Base-by-base conservation (phyloP, 2,113 vertebrate species). In the Clarias macrocephalus region DNA sequence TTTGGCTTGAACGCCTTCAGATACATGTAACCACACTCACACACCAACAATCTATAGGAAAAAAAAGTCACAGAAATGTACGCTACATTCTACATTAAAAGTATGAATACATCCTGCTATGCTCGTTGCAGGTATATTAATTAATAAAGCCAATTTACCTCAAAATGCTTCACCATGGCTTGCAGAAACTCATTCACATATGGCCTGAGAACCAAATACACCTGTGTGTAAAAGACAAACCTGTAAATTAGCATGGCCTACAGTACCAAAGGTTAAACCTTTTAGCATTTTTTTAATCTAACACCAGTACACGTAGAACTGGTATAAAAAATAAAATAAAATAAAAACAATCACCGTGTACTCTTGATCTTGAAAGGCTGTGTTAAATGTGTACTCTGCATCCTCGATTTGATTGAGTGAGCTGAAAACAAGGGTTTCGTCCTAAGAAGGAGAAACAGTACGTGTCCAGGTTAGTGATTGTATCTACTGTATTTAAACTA, bases 381-480 rank as follows among this genome's bases (percentile, higher is more conserved):
- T 87, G 5, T 90, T 65, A 85, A 96, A 96, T 9, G 95, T 95
- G 89, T 93, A 93, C 72, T 96, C 94, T 18, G 96, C 95, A 3
- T 95, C 92, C 6, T 92, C 89, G 2, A 95, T 94, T 73, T 92
- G 28, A 0, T 91, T 95, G 1, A 97, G 79, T 0, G 96, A 96
- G 88, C 96, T 96, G 90, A 93, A 95, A 90, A 97, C 91, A 60
- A 97, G 91, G 0, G 92, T 95, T 92, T 96, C 95, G 59, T 97
- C 96, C 96, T 97, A 90, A 5, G 82, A 73, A 75, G 73, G 0
- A 81, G 60, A 63, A 73, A 19, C 19, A 82, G 84, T 16, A n/a
- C 33, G 33, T 12, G 48, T 57, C 37, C 15, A 70, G 25, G 76
- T 80, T 75, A 4, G 68, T 15, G 1, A 59, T 25, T 28, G 66